Percentiles rank a stretch among this genome's conserved stretches.
Evolutionary conservation across 2,888 invertebrate genomes (phyloP).

Genomic region (Agonopterix alstromeriana): DNA sequence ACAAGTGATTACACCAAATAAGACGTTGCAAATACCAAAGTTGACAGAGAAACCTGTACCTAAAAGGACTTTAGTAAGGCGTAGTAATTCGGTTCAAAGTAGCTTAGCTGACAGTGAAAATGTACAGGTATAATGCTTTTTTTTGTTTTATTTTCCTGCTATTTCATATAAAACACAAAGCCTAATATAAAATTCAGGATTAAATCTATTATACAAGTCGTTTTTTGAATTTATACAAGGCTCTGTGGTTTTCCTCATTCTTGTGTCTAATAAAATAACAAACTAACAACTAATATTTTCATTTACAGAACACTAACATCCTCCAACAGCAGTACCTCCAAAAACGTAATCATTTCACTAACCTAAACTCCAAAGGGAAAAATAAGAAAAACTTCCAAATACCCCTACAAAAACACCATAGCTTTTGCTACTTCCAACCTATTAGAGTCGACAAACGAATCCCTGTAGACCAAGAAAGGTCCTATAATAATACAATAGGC

Average conservation of each 20-base stretch:
- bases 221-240: not conserved
- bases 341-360: constrained; percentile 75
- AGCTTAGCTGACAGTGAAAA: constrained; percentile 47
- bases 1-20: constrained; percentile 63
- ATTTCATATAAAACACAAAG: too few relatives aligned
- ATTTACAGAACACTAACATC: constrained; percentile 79
- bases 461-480: constrained; percentile 60
- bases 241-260: constrained; percentile 7
- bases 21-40: constrained; percentile 71
- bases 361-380: constrained; percentile 64
- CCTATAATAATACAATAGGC: constrained; percentile 66
- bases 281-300: constrained; percentile 55
- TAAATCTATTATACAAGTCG: too few relatives aligned
- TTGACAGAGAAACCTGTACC: constrained; percentile 66
- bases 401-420: constrained; percentile 80
- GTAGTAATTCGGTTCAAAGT: constrained; percentile 66
- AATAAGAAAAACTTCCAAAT: constrained; percentile 80
- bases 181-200: too few relatives aligned
- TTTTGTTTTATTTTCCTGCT: constrained; percentile 18
- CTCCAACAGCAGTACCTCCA: constrained; percentile 76
- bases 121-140: constrained; percentile 65
- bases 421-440: constrained; percentile 81
- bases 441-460: constrained; percentile 78
- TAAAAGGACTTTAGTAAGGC: constrained; percentile 57
- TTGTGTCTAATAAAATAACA: constrained; percentile 29